Base-by-base conservation (phyloP, 1,140 invertebrate species). In the Lanistes nyassanus region DNA sequence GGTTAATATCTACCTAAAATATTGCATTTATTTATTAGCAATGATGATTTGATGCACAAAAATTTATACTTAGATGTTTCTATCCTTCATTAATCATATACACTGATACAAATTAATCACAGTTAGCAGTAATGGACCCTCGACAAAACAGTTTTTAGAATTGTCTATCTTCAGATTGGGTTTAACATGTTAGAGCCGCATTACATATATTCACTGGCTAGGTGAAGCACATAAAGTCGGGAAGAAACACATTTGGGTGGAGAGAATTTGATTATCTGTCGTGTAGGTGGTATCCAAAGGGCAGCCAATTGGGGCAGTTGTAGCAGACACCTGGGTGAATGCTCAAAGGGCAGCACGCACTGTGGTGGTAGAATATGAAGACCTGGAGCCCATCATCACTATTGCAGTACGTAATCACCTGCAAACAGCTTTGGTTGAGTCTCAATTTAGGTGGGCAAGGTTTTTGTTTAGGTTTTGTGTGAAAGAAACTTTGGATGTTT, bases 201-300 rank as follows among this genome's bases (percentile, higher is more conserved):
- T n/a, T n/a, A n/a, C n/a, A n/a, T n/a, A n/a, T n/a, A n/a, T n/a
- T n/a, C n/a, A n/a, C n/a, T n/a, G n/a, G n/a, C n/a, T 36, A 37
- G 65, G 31, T 36, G 21, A 31, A 42, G 65, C 13, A 36, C 36
- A 36, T 67, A 31, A 19, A 16, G 31, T 34, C 6, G 65, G 21
- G 39, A 9, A 42, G 96, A 97, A 90, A 97, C 96, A 0, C 92
- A 97, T 64, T n/a, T n/a, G n/a, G n/a, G n/a, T n/a, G n/a, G n/a
- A n/a, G n/a, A n/a, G n/a, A n/a, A n/a, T n/a, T n/a, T n/a, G n/a
- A n/a, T n/a, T n/a, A n/a, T n/a, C n/a, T n/a, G n/a, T n/a, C 39
- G 67, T 47, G 34, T 75, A 92, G 92, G 92, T 97, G 0, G 92
- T 92, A 0, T 82, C 79, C 75, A 74, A 83, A 71, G 87, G 87